Base-by-base conservation (phyloP, 2,797 vertebrate genomes). In the Apodemus agrarius region DNA sequence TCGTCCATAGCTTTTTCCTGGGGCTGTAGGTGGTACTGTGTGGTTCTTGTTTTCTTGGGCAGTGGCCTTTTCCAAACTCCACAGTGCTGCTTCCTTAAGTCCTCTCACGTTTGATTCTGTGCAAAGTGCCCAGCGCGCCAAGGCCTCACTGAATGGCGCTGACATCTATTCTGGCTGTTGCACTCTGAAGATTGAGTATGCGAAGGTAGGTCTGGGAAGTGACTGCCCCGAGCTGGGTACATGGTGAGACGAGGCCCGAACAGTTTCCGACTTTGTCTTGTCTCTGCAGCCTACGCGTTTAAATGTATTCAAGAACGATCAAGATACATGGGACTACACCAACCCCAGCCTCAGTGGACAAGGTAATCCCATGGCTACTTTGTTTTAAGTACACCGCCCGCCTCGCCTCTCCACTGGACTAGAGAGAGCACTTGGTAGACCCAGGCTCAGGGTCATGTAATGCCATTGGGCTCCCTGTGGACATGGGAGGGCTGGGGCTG, bases 101-200 rank as follows among this genome's bases (percentile, higher is more conserved):
- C 21, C 1, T 13, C 0, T 65, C 89, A 99, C 99, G 8, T 99
- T 99, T 97, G 99, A 99, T 98, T 99, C 99, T 0, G 99, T 99
- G 95, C 99, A 99, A 98, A 99, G 99, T 95, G 99, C 99, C 4
- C 99, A 99, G 97, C 99, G 99, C 90, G 99, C 99, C 59, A 99
- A 99, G 98, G 99, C 99, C 1, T 99, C 99, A 2, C 99, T 99
- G 69, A 99, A 99, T 17, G 99, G 99, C 92, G 99, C 99, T 1
- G 99, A 99, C 96, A 99, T 99, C 97, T 99, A 99, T 97, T 99
- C 99, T 0, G 99, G 99, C 49, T 99, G 99, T 98, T 99, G 99
- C 97, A 99, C 99, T 11, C 98, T 99, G 79, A 99, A 99, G 98
- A 99, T 99, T 0, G 99, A 99, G 93, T 99, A 99, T 74, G 99